Conservation (phyloP, 2,888 invertebrate genomes). For the Napeogenes sylphis region DNA sequence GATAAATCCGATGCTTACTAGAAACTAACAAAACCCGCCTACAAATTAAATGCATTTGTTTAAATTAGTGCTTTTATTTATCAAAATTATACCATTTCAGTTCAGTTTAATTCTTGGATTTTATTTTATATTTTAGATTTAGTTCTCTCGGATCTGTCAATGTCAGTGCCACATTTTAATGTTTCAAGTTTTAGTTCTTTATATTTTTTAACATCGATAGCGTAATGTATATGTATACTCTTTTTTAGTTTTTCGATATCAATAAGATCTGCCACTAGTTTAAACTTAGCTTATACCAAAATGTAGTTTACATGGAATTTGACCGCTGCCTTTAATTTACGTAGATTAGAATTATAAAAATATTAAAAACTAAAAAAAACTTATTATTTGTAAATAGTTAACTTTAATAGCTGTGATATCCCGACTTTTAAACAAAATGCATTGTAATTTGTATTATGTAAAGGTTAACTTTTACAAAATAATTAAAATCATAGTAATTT, state of each 20-base stretch:
- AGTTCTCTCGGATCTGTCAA: slow-evolving; percentile 1
- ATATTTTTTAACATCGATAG: slow-evolving; percentile 29
- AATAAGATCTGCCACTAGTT: slow-evolving; percentile 64
- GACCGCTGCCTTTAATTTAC: slow-evolving; percentile 24
- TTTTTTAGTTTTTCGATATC: slow-evolving; percentile 35
- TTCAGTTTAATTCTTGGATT: slow-evolving; percentile 6
- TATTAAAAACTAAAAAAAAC: slow-evolving; percentile 28
- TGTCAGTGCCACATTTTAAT: slow-evolving; percentile 2
- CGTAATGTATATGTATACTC: slow-evolving; percentile 15
- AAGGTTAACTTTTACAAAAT: slow-evolving; percentile 36
- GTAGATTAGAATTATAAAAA: slow-evolving; percentile 19
- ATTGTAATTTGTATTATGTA: slow-evolving; percentile 31
- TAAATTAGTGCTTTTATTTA: slow-evolving; percentile 11
- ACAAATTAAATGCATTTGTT: not conserved
- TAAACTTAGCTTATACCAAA: slow-evolving; percentile 74
- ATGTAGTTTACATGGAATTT: slow-evolving; percentile 46
- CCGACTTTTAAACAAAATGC: slow-evolving; percentile 47
- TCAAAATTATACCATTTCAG: slow-evolving; percentile 13
- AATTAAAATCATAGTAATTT: slow-evolving; percentile 39
- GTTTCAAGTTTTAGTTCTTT: slow-evolving; percentile 10
- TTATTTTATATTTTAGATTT: slow-evolving; percentile 1
- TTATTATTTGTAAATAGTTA: slow-evolving; percentile 55
- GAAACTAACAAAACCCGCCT: slow-evolving; percentile 48
- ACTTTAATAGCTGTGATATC: slow-evolving; percentile 74
- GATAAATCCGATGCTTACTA: slow-evolving; percentile 90